Base-by-base conservation (phyloP, 2,888 invertebrate species). In the Lumbricus terrestris region DNA sequence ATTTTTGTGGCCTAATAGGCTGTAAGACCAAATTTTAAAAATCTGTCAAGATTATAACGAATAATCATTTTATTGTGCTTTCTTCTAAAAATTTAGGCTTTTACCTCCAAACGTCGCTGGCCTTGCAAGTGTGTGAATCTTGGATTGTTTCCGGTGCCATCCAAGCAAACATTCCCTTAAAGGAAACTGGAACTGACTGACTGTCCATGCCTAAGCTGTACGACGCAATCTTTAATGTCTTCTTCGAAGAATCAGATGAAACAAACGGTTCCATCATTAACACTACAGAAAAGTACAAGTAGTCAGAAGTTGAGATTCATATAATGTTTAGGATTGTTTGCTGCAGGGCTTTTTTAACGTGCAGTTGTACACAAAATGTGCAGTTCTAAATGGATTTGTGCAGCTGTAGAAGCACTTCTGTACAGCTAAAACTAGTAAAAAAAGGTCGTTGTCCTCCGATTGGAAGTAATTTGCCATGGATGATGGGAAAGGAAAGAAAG, bases 161-260 rank as follows among this genome's bases (percentile, higher is more conserved):
- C 69, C 69, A 69, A n/a, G 69, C 69, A n/a, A 69, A 69, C 69
- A 69, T 69, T 69, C 69, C 69, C 69, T 69, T 69, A 69, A 69
- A 69, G 6, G 69, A 69, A 29, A 69, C 8, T 69, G 69, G n/a
- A 69, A n/a, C 69, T 1, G 69, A 69, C n/a, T 69, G 69, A 69
- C 69, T 69, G 69, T n/a, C n/a, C 1, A 0, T 69, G 69, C 4
- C 8, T 69, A 69, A 69, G 29, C 69, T 69, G n/a, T n/a, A 16
- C 69, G 69, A 69, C 13, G 8, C n/a, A 69, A 69, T 69, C 69
- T 69, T 69, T n/a, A 69, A 11, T n/a, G 69, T 69, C n/a, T 69
- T n/a, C 8, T n/a, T 29, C 8, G n/a, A 69, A n/a, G 69, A 6
- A 69, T n/a, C n/a, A n/a, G 29, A 8, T 69, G 69, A n/a, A 69